A percentile compares a stretch with the other conserved stretches of the same genome.
These are phyloP conservation scores for Pinctada fucata DNA, from an alignment of 2,888 invertebrate species.

Conservation along the genomic window DNA sequence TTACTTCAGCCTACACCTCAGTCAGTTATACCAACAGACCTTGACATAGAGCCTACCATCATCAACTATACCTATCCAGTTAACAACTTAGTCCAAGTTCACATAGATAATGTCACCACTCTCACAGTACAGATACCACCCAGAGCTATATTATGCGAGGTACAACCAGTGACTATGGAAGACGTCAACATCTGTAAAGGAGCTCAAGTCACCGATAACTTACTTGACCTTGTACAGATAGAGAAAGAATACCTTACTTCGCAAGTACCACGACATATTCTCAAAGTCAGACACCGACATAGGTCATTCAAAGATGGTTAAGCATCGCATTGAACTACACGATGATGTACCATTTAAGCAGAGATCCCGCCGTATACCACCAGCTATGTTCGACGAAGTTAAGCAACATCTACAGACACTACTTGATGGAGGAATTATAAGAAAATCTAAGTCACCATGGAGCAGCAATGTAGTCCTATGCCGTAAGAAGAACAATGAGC, in stretches of 20 bases:
- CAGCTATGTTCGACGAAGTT: constrained; percentile 23
- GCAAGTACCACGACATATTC: constrained; percentile 14
- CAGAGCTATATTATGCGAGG: neutral
- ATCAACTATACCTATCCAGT: neutral
- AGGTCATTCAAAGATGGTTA: too few species aligned
- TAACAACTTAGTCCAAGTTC: neutral
- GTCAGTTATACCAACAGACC: constrained; percentile 1
- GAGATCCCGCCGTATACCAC: constrained; percentile 16
- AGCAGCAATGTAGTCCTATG: constrained; percentile 19
- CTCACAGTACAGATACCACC: neutral
- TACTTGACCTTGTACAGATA: constrained; percentile 22
- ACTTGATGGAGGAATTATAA: constrained; percentile 9
- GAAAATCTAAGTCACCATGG: constrained; percentile 14
- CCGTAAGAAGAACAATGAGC: constrained; percentile 11
- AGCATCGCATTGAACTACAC: constrained; percentile 22
- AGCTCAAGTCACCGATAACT: constrained; percentile 31
- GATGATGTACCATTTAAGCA: constrained; percentile 25
- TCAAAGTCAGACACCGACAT: too few species aligned
- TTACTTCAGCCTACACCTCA: constrained; percentile 30
- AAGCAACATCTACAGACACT: constrained; percentile 24
- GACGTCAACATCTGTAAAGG: neutral
- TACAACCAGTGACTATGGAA: constrained; percentile 6
- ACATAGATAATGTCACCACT: constrained; percentile 5
- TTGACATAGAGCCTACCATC: too few species aligned
- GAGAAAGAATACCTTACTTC: constrained; percentile 39